Conservation (phyloP, 2,113 vertebrate genomes). For the Lycocorax pyrrhopterus region DNA sequence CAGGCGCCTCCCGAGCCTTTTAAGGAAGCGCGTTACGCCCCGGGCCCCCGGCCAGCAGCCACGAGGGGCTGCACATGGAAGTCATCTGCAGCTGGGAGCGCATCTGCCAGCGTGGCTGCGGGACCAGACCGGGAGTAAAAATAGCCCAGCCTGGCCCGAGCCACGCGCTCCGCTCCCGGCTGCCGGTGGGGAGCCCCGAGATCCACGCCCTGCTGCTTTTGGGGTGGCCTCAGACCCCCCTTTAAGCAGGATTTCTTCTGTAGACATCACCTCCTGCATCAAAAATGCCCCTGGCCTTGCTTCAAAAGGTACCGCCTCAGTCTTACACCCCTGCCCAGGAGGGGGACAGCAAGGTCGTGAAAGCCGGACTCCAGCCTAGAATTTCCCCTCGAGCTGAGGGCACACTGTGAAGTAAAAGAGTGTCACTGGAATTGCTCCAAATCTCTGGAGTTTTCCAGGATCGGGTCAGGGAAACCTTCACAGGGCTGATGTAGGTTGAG, state of each 20-base stretch:
- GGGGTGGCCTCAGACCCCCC: background rate
- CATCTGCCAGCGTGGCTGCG: constrained; percentile 58
- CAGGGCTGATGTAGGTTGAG: rapidly evolving
- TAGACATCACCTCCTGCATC: too few species aligned
- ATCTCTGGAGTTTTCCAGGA: background rate
- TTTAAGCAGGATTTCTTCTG: background rate
- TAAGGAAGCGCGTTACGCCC: constrained; percentile 8
- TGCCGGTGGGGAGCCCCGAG: rapidly evolving
- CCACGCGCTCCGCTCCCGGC: rapidly evolving
- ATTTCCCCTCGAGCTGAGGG: background rate
- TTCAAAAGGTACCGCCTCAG: background rate
- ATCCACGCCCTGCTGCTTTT: background rate
- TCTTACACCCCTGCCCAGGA: background rate
- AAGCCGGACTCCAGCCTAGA: background rate
- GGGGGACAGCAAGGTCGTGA: background rate
- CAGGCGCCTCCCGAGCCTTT: constrained; percentile 42
- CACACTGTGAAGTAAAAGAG: rapidly evolving
- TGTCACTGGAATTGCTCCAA: background rate
- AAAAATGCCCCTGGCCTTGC: background rate
- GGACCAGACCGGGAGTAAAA: constrained; percentile 38
- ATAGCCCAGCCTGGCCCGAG: background rate
- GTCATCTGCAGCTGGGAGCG: background rate
- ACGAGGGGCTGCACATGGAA: constrained; percentile 25
- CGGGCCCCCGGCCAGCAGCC: background rate
- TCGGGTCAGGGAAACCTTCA: background rate